Evolutionary conservation across 2,888 invertebrate species (phyloP), one percentile per base, ranked within the genome.

Genomic region (Colletes collaris): DNA sequence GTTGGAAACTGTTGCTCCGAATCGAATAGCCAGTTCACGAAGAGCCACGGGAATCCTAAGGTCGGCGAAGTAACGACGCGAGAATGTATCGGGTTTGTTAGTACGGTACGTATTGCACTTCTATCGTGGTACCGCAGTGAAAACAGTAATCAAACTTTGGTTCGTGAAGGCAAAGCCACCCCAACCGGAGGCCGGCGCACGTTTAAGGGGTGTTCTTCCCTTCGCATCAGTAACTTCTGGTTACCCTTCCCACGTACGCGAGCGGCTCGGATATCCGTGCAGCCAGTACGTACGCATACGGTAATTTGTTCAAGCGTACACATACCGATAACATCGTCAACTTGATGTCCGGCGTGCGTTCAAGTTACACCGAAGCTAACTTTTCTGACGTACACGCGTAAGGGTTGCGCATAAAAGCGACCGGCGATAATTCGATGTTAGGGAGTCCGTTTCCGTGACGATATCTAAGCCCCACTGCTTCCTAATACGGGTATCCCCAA

Each of bases 81-180:
- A 56, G 63, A 55, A 71, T 52, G 65, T 52, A 75, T 58, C 71
- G 60, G 37, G 62, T 81, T 81, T 76, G 82, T 79, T 67, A 64
- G 66, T 58, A 67, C 58, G 35, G 70, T 63, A 76, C 63, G 73
- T 74, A 71, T 64, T 71, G 63, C 78, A 71, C 71, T 71, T 78
- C 68, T 68, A 78, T 77, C 68, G 80, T 56, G 73, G 69, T 49
- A 63, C 67, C 70, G 37, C 76, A 73, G 81, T 68, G 85, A 85
- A 85, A 85, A 85, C 79, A 85, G 85, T 85, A 85, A 85, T 83
- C 85, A 85, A 85, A 85, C 81, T 85, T 85, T 75, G 79, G 70
- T 68, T 81, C 64, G 81, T 37, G 67, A 67, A 79, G 83, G 81
- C 76, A 72, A 75, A 81, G 73, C 70, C 70, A 63, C 83, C 70